A percentile compares a stretch with the other conserved stretches of the same genome.
Evolutionary conservation across 2,888 invertebrate genomes (phyloP).

Genomic region (Cenopis cana): DNA sequence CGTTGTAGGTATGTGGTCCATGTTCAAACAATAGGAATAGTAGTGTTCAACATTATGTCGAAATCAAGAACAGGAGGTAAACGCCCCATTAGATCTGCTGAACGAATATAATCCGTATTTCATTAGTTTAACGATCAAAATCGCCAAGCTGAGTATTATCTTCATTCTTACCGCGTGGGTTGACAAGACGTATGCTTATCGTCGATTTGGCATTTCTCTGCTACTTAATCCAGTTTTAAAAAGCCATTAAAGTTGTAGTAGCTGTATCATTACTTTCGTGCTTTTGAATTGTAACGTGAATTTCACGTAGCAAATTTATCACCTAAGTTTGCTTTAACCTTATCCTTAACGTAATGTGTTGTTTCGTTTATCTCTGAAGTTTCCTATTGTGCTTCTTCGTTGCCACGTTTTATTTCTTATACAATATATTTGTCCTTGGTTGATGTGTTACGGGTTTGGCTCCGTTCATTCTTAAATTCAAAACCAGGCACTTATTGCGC

Average conservation of each 20-base stretch:
- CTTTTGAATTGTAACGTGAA: conserved; percentile 57
- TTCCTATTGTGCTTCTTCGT: not conserved
- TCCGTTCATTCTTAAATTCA: conserved; percentile 45
- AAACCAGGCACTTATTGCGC: conserved; percentile 52
- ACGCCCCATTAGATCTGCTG: conserved; percentile 36
- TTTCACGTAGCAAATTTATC: conserved; percentile 18
- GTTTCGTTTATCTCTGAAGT: conserved; percentile 10
- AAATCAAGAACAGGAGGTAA: conserved; percentile 51
- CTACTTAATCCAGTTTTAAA: conserved; percentile 82
- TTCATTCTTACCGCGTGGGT: conserved; percentile 66
- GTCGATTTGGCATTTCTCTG: conserved; percentile 80
- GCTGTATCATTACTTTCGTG: conserved; percentile 64
- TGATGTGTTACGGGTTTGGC: conserved; percentile 12
- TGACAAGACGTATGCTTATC: conserved; percentile 81
- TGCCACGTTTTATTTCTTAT: conserved; percentile 2
- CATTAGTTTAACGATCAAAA: conserved; percentile 55
- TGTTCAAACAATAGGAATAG: conserved; percentile 53
- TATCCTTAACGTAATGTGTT: not conserved
- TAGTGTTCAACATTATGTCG: conserved; percentile 51
- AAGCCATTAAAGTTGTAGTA: conserved; percentile 80
- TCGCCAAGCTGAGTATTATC: conserved; percentile 45
- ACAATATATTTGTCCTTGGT: conserved; percentile 17
- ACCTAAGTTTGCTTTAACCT: not conserved
- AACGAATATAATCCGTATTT: conserved; percentile 50
- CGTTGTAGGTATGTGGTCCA: conserved; percentile 44